These are phyloP conservation scores for Psophia crepitans DNA, from an alignment of 2,113 vertebrate genomes.

Conservation along the genomic window DNA sequence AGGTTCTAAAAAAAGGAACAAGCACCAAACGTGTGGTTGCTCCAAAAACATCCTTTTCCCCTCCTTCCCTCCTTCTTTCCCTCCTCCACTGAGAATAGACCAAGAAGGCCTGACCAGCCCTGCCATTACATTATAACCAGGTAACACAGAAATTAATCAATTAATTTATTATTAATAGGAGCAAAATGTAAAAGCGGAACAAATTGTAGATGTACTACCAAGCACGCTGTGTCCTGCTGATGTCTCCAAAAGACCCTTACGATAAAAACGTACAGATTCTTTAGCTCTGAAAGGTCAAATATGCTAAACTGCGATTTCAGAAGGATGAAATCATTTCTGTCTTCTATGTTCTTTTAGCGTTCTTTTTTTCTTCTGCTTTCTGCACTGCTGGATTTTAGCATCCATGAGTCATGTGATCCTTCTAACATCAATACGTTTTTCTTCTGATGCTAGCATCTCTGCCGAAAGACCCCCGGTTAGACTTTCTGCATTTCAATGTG, in stretches of 20 bases:
- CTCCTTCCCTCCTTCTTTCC: not conserved
- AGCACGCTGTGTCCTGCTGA: not conserved
- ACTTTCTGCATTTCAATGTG: slow-evolving; percentile 95
- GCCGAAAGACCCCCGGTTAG: slow-evolving; percentile 29
- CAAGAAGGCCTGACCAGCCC: slow-evolving; percentile 8
- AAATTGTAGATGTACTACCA: not conserved
- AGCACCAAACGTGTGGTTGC: not conserved
- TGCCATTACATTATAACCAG: not conserved
- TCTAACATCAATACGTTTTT: not conserved
- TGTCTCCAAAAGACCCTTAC: not conserved
- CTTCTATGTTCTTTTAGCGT: slow-evolving; percentile 29
- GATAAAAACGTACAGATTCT: not conserved
- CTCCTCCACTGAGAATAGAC: not conserved
- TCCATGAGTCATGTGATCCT: slow-evolving; percentile 30
- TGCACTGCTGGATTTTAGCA: slow-evolving; percentile 51
- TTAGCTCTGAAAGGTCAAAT: not conserved
- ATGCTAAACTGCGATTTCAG: not conserved
- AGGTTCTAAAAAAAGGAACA: slow-evolving; percentile 2
- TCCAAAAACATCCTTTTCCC: not conserved
- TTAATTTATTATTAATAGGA: slow-evolving; percentile 60
- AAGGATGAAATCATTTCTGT: not conserved
- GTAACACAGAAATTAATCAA: slow-evolving; percentile 51
- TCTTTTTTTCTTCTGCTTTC: slow-evolving; percentile 42
- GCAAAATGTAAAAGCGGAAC: slow-evolving; percentile 25
- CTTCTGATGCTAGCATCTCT: not conserved